These are phyloP conservation scores for Zingel zingel DNA, from an alignment of 2,113 vertebrate genomes.

Conservation along the genomic window DNA sequence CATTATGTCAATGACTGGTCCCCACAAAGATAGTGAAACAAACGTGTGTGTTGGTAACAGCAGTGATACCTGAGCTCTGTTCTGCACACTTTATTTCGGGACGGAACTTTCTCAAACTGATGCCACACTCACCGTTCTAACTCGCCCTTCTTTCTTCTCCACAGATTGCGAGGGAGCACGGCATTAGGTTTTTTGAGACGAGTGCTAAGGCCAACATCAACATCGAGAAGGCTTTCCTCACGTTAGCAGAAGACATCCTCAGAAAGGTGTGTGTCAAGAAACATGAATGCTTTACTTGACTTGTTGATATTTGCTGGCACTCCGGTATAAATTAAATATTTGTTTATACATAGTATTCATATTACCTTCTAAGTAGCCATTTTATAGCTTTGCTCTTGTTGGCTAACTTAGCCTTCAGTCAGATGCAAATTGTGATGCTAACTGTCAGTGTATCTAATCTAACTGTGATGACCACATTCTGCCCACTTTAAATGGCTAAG, in stretches of 20 bases:
- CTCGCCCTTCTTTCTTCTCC: slow-evolving; percentile 38
- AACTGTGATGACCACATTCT: not conserved
- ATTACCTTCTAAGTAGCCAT: not conserved
- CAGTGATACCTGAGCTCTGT: slow-evolving; percentile 58
- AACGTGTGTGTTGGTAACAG: not conserved
- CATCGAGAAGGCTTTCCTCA: slow-evolving; percentile 99
- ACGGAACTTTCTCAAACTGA: slow-evolving; percentile 3
- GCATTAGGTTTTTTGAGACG: slow-evolving; percentile 99
- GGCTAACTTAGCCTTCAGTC: not conserved
- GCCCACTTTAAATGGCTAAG: not conserved
- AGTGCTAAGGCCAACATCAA: slow-evolving; percentile 99
- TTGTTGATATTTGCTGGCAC: not conserved
- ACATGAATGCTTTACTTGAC: not conserved
- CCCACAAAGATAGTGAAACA: too few species aligned
- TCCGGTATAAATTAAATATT: too few species aligned
- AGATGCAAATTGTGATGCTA: not conserved
- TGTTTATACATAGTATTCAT: too few species aligned
- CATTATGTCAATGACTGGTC: too few species aligned
- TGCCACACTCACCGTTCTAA: not conserved
- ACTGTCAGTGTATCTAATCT: not conserved
- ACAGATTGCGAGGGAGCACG: slow-evolving; percentile 97
- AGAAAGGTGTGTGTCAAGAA: slow-evolving; percentile 89
- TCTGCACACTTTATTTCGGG: slow-evolving; percentile 66
- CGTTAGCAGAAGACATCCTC: slow-evolving; percentile 99
- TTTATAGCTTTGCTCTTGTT: not conserved